Evolutionary conservation across 2,888 invertebrate species (phyloP).

Genomic region (Drosophila mercatorum): DNA sequence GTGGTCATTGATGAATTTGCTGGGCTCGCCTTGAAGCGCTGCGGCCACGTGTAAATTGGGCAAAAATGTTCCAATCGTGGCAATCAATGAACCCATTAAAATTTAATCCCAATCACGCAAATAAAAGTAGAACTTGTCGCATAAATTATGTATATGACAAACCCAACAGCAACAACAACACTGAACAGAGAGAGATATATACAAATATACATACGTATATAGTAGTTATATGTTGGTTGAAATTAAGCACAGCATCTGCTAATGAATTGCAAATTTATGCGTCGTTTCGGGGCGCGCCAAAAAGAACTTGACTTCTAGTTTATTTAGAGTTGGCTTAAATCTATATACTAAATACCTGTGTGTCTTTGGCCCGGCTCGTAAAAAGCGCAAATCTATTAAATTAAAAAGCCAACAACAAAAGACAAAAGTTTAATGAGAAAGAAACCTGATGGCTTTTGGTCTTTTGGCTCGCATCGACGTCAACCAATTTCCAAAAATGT

Average conservation of each 20-base stretch:
- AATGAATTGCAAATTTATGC: constrained; percentile 80
- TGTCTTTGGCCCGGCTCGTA: constrained; percentile 57
- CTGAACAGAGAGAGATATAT: background rate
- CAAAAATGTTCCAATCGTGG: constrained; percentile 29
- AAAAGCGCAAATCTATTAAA: constrained; percentile 73
- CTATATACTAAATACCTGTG: constrained; percentile 24
- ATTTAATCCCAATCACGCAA: constrained; percentile 75
- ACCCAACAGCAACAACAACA: constrained; percentile 26
- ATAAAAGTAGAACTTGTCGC: constrained; percentile 77
- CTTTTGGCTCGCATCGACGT: constrained; percentile 29
- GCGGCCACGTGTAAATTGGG: constrained; percentile 70
- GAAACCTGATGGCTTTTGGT: constrained; percentile 65
- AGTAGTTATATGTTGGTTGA: constrained; percentile 51
- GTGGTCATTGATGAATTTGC: constrained; percentile 69
- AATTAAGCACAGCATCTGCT: constrained; percentile 65
- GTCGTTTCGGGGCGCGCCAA: constrained; percentile 67
- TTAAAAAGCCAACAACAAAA: constrained; percentile 49
- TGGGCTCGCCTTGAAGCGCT: constrained; percentile 11
- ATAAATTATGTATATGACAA: constrained; percentile 72
- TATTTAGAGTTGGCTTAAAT: constrained; percentile 56
- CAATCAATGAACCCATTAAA: constrained; percentile 80
- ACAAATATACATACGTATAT: constrained; percentile 17
- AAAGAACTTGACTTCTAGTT: constrained; percentile 81
- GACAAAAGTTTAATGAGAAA: constrained; percentile 71
- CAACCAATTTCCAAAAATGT: constrained; percentile 78